phyloP scores from a whole-genome alignment of 2,113 vertebrate genomes.

The Syngnathus typhle region DNA sequence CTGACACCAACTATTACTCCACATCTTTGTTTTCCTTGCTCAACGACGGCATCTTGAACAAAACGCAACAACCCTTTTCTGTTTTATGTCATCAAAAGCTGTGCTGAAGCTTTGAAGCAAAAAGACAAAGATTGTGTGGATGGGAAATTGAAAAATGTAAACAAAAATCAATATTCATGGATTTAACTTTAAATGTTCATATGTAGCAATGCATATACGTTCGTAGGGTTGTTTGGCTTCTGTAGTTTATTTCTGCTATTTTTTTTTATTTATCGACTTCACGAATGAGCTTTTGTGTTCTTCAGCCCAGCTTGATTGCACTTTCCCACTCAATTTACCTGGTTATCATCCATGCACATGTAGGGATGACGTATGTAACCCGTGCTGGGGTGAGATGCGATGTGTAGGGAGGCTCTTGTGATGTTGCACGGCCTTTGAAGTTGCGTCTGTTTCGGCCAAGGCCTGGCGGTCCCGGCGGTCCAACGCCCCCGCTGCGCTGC shows the following conservation, averaged over 20 bases:
- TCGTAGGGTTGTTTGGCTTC: not conserved
- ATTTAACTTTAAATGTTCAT: no score
- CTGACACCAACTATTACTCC: no score
- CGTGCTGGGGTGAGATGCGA: not conserved
- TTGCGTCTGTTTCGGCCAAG: not conserved
- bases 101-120: no score
- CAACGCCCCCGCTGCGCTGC: conserved; percentile 13
- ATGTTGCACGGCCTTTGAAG: conserved; percentile 36
- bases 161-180: no score
- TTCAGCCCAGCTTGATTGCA: not conserved
- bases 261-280: not conserved
- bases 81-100: no score
- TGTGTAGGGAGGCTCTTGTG: not conserved
- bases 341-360: not conserved
- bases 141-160: no score
- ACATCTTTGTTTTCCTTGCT: no score
- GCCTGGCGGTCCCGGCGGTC: not conserved
- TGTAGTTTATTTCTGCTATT: not conserved
- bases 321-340: not conserved
- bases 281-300: not conserved
- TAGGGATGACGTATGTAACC: not conserved
- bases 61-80: no score
- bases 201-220: not conserved
- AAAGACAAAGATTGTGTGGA: no score
- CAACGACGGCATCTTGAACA: no score